These are phyloP conservation scores for Cheilosia soror DNA, from an alignment of 2,888 invertebrate genomes.

Conservation along the genomic window DNA sequence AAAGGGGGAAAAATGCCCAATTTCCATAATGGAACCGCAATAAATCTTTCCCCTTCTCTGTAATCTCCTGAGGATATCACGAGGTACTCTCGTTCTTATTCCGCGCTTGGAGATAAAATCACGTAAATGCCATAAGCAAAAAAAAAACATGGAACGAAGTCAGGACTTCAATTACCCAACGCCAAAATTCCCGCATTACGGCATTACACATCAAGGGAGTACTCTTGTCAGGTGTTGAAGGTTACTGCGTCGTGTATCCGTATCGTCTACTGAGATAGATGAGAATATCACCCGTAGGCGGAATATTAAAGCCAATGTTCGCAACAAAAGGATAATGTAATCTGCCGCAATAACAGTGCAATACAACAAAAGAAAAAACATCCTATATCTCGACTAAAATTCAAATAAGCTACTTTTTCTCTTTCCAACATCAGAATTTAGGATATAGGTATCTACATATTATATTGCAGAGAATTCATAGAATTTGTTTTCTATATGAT, in stretches of 20 bases:
- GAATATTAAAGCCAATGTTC: conserved; percentile 34
- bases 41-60: conserved; percentile 32
- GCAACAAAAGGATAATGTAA: conserved; percentile 48
- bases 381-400: conserved; percentile 7
- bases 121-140: conserved; percentile 25
- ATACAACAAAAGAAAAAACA: conserved; percentile 32
- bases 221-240: conserved; percentile 38
- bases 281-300: conserved; percentile 25
- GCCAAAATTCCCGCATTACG: conserved; percentile 29
- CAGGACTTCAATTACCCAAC: conserved; percentile 39
- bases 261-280: background rate
- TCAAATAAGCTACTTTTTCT: conserved; percentile 33
- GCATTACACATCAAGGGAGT: conserved; percentile 24
- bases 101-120: conserved; percentile 16
- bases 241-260: background rate
- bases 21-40: conserved; percentile 44
- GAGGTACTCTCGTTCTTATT: background rate
- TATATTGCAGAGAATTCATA: background rate
- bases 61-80: conserved; percentile 18
- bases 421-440: background rate
- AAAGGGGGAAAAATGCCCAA: background rate
- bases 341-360: conserved; percentile 41
- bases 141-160: background rate
- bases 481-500: conserved; percentile 31
- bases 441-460: too few relatives aligned